These are phyloP conservation scores for Rallus limicola DNA, from an alignment of 2,113 vertebrate species.

Conservation along the genomic window DNA sequence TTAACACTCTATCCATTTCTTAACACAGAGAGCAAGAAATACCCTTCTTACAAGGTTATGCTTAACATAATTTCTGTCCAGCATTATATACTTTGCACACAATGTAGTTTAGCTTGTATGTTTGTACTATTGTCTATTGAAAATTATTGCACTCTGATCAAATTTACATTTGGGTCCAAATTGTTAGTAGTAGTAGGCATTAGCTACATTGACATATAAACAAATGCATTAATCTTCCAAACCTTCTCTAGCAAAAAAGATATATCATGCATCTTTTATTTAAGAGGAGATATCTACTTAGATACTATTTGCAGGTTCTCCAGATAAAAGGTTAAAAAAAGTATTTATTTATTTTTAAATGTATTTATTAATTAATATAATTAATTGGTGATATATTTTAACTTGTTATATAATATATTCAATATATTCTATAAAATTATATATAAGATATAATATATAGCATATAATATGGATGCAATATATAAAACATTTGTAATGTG, in stretches of 20 bases:
- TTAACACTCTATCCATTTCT: too few relatives aligned
- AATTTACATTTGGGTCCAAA: not conserved
- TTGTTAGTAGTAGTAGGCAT: not conserved
- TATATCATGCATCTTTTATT: not conserved
- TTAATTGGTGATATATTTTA: not conserved
- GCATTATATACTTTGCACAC: not conserved
- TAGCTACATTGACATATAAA: not conserved
- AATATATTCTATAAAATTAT: too few relatives aligned
- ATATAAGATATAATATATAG: too few relatives aligned
- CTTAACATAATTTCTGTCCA: not conserved
- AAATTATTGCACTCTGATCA: not conserved
- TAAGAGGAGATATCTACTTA: not conserved
- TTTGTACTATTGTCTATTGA: not conserved
- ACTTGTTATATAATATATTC: not conserved
- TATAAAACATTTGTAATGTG: too few relatives aligned
- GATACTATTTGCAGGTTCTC: accelerated
- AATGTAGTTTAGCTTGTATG: not conserved
- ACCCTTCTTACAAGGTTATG: not conserved
- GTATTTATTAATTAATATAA: not conserved
- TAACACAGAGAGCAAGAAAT: not conserved
- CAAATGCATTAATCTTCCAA: not conserved
- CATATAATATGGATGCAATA: too few relatives aligned
- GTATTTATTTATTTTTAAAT: not conserved
- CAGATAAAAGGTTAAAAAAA: not conserved
- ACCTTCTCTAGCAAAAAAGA: not conserved